phyloP scores from a whole-genome alignment of 1,140 invertebrate genomes.

The Drosophila kanapiae region DNA sequence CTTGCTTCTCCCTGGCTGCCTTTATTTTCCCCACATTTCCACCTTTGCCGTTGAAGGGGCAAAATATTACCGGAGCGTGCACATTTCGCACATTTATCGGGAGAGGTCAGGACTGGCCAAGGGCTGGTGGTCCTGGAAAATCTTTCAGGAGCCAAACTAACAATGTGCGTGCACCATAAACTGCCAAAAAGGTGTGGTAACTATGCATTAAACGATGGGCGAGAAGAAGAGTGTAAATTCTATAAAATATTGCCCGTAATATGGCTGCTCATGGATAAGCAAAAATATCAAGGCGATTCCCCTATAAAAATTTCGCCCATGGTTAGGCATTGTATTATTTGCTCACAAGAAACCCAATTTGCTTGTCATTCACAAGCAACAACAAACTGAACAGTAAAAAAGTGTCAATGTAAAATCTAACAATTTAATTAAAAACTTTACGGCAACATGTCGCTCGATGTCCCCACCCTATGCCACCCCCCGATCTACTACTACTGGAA shows the following conservation, averaged over 20 bases:
- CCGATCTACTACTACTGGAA: slow-evolving; percentile 2
- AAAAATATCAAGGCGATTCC: background rate
- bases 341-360: slow-evolving; percentile 44
- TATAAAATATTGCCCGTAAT: slow-evolving; percentile 14
- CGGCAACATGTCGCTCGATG: slow-evolving; percentile 70
- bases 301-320: background rate
- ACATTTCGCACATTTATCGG: slow-evolving; percentile 60
- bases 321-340: slow-evolving; percentile 8
- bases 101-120: slow-evolving; percentile 34
- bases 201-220: background rate
- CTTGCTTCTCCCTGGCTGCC: slow-evolving; percentile 11
- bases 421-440: slow-evolving; percentile 84
- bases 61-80: slow-evolving; percentile 57
- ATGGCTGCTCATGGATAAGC: background rate
- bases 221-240: background rate
- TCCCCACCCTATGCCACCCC: background rate
- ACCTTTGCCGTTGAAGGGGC: slow-evolving; percentile 1
- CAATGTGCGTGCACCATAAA: slow-evolving; percentile 24
- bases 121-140: slow-evolving; percentile 14
- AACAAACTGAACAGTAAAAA: slow-evolving; percentile 25
- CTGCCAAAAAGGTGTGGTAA: slow-evolving; percentile 7
- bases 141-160: slow-evolving; percentile 16
- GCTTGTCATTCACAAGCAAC: slow-evolving; percentile 41
- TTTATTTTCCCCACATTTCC: background rate
- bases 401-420: slow-evolving; percentile 72